Base-by-base conservation (phyloP, 1,140 invertebrate genomes). In the Macrotrachela quadricornifera region DNA sequence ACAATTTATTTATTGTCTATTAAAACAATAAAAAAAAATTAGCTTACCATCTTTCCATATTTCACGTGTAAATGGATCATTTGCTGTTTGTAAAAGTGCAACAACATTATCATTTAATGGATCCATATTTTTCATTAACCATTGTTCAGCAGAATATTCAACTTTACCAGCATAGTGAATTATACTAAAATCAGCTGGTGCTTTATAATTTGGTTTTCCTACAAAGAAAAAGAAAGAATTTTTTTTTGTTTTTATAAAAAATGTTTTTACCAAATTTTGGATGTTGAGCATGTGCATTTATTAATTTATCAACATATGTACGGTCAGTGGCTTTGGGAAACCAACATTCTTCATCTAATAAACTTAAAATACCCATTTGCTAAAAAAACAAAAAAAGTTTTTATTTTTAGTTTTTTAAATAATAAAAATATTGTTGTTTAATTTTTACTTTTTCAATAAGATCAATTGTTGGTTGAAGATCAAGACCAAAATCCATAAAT, bases 61-160 rank as follows among this genome's bases (percentile, higher is more conserved):
- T 61, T 84, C 80, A 50, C 81, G 80, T 30, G 96, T 83, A 70
- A 99, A 97, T 12, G 84, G 81, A 77, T 97, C 92, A 62, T 85
- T 82, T 6, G 91, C 92, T 2, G 76, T 76, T 72, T 97, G 91
- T 15, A 99, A 71, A n/a, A 97, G 74, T 16, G 82, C 83, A 0
- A 99, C 94, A 13, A 99, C 82, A 67, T 97, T 96, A 65, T 99
- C 92, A 70, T 97, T 97, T 51, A 97, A 73, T 0, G 92, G 92
- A 65, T 97, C 92, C 92, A 96, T 97, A 68, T 99, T 99, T 76
- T 97, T 99, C 85, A 95, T 94, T 36, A 99, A 69, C 92, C 92
- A 97, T 63, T 92, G 80, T n/a, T 79, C 79, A 0, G 88, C 88
- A 12, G 83, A 87, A 67, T 99, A 97, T 69, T 97, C 90, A 10